Base-by-base conservation (phyloP, 2,797 vertebrate species). In the Ara ararauna region DNA sequence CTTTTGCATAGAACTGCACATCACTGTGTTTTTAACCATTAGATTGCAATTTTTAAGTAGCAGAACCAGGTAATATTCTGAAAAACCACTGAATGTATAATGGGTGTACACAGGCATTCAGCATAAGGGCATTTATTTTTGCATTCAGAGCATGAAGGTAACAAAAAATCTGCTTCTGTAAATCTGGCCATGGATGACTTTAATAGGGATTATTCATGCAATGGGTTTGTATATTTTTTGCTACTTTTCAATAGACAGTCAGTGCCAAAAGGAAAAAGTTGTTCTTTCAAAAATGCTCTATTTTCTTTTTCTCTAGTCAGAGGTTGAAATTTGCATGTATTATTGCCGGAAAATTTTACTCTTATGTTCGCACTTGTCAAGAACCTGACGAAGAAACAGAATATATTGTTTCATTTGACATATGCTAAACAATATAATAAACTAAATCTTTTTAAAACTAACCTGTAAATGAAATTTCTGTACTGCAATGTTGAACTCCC, bases 161-260 rank as follows among this genome's bases (percentile, higher is more conserved):
- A 73, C 5, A 11, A 90, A 90, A 92, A 87, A 50, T 47, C 53
- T 73, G 32, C n/a, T 89, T 75, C 61, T 65, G 32, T 68, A 73
- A 65, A 68, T 58, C 50, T 53, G n/a, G 23, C 26, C 26, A 10
- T 23, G 36, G n/a, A 72, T 64, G 42, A 53, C 34, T 73, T 85
- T 12, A 26, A 6, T 56, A 67, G 89, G 84, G 92, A 92, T 91
- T 79, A 93, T 91, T 93, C 67, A 94, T 73, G 11, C 11, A 64
- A 13, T 15, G 9, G 6, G 18, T 96, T 94, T 87, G 47, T 24
- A 44, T 44, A 19, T 44, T 40, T 89, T 86, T 92, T 64, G 12
- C 30, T 89, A 40, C 20, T 89, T 90, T 87, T 64, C 85, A 85
- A 64, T 44, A 82, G 56, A 77, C 17, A 71, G 53, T n/a, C 5